Evolutionary conservation across 2,888 invertebrate genomes (phyloP).

Genomic region (Venusia cambrica): DNA sequence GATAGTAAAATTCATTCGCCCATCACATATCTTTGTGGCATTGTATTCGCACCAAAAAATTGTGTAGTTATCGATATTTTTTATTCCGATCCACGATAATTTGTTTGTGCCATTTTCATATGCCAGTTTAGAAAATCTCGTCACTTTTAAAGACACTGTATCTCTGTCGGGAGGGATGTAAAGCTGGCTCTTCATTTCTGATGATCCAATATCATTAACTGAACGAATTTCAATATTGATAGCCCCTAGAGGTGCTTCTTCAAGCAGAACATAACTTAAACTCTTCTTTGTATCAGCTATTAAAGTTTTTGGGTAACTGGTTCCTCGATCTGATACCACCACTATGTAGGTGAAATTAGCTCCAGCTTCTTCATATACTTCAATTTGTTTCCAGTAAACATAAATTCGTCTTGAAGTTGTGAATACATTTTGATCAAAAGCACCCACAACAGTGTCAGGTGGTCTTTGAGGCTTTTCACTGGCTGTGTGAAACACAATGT

Average conservation of each 20-base stretch:
- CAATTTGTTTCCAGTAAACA: conserved; percentile 90
- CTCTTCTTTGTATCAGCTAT: conserved; percentile 76
- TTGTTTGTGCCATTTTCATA: conserved; percentile 87
- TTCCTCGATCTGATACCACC: conserved; percentile 48
- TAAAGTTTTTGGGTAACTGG: conserved; percentile 49
- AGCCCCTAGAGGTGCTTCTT: conserved; percentile 64
- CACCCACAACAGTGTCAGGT: conserved; percentile 86
- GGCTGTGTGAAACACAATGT: conserved; percentile 81
- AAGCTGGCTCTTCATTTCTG: conserved; percentile 78
- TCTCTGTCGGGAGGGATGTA: conserved; percentile 81
- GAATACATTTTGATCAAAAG: conserved; percentile 84
- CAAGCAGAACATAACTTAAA: conserved; percentile 81
- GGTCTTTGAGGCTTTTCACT: conserved; percentile 83
- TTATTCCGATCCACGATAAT: conserved; percentile 86
- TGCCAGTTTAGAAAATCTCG: conserved; percentile 86
- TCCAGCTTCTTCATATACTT: conserved; percentile 86
- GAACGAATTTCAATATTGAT: conserved; percentile 81
- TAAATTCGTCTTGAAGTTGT: conserved; percentile 81
- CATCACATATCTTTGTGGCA: conserved; percentile 74
- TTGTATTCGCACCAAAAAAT: conserved; percentile 88
- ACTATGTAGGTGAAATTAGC: conserved; percentile 86
- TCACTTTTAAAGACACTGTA: conserved; percentile 60
- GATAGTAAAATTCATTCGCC: conserved; percentile 67
- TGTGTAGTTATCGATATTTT: conserved; percentile 84
- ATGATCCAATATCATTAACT: conserved; percentile 82